phyloP scores from a whole-genome alignment of 2,797 vertebrate genomes.

The Clarias fuscus region DNA sequence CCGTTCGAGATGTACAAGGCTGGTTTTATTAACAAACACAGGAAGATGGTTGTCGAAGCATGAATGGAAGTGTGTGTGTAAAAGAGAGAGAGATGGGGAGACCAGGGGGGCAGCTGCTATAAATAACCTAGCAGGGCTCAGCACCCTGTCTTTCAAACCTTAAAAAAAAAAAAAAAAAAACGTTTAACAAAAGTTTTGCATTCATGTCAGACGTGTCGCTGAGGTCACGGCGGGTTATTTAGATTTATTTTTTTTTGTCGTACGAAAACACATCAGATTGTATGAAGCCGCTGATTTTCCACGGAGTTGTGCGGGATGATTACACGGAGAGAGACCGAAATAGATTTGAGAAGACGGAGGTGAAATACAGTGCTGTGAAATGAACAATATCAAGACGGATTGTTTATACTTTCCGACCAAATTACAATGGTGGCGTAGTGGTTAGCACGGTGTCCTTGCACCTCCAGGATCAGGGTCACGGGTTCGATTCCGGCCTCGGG shows the following conservation, averaged over 20 bases:
- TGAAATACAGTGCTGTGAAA: not conserved
- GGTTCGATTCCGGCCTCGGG: too few species aligned
- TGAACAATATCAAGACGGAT: not conserved
- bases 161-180: not conserved
- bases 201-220: not conserved
- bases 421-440: too few species aligned
- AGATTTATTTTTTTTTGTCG: not conserved
- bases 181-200: not conserved
- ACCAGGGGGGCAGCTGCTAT: not conserved
- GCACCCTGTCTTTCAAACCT: not conserved
- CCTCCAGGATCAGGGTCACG: too few species aligned
- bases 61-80: not conserved
- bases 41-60: not conserved
- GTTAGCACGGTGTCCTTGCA: too few species aligned
- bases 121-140: not conserved
- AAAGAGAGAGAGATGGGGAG: conserved; percentile 46
- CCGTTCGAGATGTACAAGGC: too few species aligned
- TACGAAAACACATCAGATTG: not conserved
- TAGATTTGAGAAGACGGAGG: not conserved
- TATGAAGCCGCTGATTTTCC: too few species aligned
- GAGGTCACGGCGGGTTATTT: not conserved
- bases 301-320: too few species aligned
- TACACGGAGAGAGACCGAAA: too few species aligned
- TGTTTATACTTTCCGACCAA: not conserved
- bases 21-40: conserved; percentile 9